Conservation (phyloP, 2,888 invertebrate species). For the Mesorhabditis spiculigera region DNA sequence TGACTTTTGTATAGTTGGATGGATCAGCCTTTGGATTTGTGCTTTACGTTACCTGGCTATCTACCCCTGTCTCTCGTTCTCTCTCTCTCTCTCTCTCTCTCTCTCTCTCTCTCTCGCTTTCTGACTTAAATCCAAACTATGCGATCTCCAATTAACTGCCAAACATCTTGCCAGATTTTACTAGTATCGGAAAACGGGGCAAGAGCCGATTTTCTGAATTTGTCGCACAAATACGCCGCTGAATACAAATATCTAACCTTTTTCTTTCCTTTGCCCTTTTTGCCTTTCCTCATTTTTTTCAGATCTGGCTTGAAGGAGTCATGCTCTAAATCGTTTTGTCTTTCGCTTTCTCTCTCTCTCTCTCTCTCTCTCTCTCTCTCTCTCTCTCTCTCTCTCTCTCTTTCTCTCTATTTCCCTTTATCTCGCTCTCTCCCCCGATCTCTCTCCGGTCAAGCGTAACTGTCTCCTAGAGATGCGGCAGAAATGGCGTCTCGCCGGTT, state of each 20-base stretch:
- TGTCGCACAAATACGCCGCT: too few relatives aligned
- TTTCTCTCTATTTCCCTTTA: neutral
- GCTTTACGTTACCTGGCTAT: too few relatives aligned
- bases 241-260: neutral
- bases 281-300: neutral
- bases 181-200: too few relatives aligned
- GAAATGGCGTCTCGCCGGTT: neutral
- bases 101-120: too few relatives aligned
- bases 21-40: too few relatives aligned
- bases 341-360: constrained; percentile 8
- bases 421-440: neutral
- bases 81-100: too few relatives aligned
- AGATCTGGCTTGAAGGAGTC: neutral
- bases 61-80: too few relatives aligned
- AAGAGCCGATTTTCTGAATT: too few relatives aligned
- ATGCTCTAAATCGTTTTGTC: neutral
- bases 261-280: neutral
- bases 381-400: neutral
- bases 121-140: too few relatives aligned
- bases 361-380: constrained; percentile 4
- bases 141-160: too few relatives aligned
- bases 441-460: neutral
- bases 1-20: too few relatives aligned
- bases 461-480: neutral
- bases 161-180: too few relatives aligned